Conservation (phyloP, 2,113 vertebrate genomes). For the Calonectris borealis region DNA sequence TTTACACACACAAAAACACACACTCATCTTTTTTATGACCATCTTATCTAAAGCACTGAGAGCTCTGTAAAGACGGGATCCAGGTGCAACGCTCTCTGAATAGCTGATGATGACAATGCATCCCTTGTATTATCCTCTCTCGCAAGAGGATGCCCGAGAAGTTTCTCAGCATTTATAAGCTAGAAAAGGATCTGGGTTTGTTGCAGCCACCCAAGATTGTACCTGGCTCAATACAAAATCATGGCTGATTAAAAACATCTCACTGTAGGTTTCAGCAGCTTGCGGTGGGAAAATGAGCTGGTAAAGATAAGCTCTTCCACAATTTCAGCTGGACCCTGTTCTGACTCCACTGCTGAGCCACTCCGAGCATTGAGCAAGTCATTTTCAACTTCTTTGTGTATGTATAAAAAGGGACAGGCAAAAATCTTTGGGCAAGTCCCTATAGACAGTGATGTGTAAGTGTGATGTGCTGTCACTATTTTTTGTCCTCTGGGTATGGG, state of each 20-base stretch:
- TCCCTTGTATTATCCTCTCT: neutral
- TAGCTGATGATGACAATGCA: neutral
- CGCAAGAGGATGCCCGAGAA: neutral
- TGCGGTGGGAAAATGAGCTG: neutral
- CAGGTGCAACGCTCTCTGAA: neutral
- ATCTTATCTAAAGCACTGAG: neutral
- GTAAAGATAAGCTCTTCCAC: neutral
- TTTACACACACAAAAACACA: constrained; percentile 14
- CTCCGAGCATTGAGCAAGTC: neutral
- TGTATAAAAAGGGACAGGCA: neutral
- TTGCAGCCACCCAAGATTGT: neutral
- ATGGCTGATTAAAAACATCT: neutral
- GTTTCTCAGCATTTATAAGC: neutral
- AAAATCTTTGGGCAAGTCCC: neutral
- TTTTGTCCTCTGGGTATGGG: neutral
- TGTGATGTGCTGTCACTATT: neutral
- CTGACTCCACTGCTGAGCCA: neutral
- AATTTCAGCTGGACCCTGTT: neutral
- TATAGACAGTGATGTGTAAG: neutral
- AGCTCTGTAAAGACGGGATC: neutral
- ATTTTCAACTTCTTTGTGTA: neutral
- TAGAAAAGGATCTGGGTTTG: neutral
- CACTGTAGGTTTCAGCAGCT: neutral
- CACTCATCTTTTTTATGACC: constrained; percentile 45
- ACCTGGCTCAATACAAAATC: neutral